Base-by-base conservation (phyloP, 2,888 invertebrate species). In the Tetanocera ferruginea region DNA sequence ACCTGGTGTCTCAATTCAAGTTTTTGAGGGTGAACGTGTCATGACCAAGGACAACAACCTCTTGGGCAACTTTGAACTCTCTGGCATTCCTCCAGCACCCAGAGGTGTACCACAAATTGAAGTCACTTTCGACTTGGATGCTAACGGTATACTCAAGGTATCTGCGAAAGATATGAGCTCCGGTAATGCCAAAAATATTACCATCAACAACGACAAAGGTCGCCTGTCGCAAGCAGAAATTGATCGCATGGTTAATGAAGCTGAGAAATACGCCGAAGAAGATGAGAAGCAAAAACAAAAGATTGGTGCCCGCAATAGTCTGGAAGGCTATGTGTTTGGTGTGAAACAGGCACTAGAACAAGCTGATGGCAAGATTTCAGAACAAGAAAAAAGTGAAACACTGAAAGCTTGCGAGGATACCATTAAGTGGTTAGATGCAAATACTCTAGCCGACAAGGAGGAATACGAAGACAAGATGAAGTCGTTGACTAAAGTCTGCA, bases 41-140 rank as follows among this genome's bases (percentile, higher is more conserved):
- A 95, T 97, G 96, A 97, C 97, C 83, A 96, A 95, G 87, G 97
- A 97, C 89, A 97, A 97, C 91, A 96, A 98, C 90, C 91, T 97
- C 52, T 92, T 98, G 81, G 98, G 98, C 79, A 98, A 97, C 89
- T 99, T 99, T 90, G 97, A 98, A 89, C 92, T 98, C 76, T 95
- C 96, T 28, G 98, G 97, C 52, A 98, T 98, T 86, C 97, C 98
- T 2, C 97, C 98, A 25, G 95, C 95, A 88, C 98, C 94, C 80
- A 95, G 93, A 83, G 98, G 94, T 87, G 97, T 94, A 82, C 97
- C 93, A 81, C 96, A 93, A 90, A 96, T 93, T 91, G 97, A 95
- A 88, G 95, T 95, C 31, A 95, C 95, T 52, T 95, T 95, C 87
- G 87, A 87, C 72, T 93, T 94, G 85, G 97, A 98, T 86, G 97